Conservation (phyloP, 2,113 vertebrate genomes). For the Lanius collurio region DNA sequence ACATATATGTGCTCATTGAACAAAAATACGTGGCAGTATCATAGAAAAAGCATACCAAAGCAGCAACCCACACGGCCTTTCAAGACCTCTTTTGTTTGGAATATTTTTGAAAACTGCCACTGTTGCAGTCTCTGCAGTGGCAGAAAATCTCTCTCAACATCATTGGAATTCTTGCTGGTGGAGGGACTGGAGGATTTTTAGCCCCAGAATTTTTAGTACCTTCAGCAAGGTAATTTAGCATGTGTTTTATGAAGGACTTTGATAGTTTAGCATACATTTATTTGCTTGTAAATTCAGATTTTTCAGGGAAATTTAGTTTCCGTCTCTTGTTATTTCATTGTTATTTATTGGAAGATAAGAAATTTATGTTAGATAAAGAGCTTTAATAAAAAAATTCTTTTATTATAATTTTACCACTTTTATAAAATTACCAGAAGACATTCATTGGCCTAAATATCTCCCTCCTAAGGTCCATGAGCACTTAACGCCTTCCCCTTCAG, state of each 20-base stretch:
- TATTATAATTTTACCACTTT: background rate
- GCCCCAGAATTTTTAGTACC: background rate
- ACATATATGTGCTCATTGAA: background rate
- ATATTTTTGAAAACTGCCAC: background rate
- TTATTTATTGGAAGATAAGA: background rate
- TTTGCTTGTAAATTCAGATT: background rate
- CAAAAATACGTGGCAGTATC: background rate
- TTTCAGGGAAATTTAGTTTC: background rate
- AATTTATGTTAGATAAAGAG: background rate
- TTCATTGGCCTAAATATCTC: slow-evolving; percentile 6
- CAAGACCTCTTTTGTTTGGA: background rate
- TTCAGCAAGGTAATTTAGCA: background rate
- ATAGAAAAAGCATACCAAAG: background rate
- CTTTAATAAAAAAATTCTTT: background rate
- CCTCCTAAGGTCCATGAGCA: background rate
- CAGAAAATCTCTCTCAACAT: background rate
- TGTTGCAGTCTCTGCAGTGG: background rate
- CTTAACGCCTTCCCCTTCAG: background rate
- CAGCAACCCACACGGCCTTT: background rate
- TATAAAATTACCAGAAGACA: background rate
- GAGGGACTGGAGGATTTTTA: background rate
- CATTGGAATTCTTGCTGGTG: background rate
- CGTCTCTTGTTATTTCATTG: background rate
- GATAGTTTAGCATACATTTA: background rate
- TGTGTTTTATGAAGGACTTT: background rate